Base-by-base conservation (phyloP, 2,888 invertebrate genomes). In the Leucophenga montana region DNA sequence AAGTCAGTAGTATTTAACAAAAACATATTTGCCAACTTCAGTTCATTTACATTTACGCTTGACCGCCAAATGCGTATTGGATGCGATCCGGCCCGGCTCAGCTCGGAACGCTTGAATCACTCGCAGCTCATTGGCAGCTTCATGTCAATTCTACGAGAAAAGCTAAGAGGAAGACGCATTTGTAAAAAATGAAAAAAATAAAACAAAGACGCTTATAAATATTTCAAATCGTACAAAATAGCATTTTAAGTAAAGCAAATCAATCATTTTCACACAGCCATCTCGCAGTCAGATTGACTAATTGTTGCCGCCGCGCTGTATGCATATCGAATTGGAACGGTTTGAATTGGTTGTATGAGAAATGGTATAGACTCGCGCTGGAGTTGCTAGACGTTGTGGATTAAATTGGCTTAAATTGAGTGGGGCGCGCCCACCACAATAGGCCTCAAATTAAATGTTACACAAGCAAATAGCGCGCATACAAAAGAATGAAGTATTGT, bases 221-320 rank as follows among this genome's bases (percentile, higher is more conserved):
- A 67, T 71, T 68, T 76, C 78, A 78, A 80, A 75, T 78, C 75
- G 71, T 69, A 75, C 74, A 67, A 81, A 84, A 81, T 81, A 72
- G 72, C 66, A 77, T 81, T 84, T 81, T 81, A 84, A 81, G 71
- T 78, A 76, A 78, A 81, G 74, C 68, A 77, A 82, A 81, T 81
- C 83, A 84, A 81, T 81, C 81, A 84, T 80, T 80, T 78, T 61
- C 61, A 39, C 39, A 39, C 39, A 39, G 44, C 16, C 16, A 27
- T 39, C 39, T 61, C 39, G 18, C 27, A 39, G 33, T 27, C 18
- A 61, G 61, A 61, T 61, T 61, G 61, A 61, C 61, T 61, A 61
- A 61, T 61, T 77, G 70, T 71, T 73, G 74, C 65, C 71, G 71
- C 66, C 75, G 46, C 22, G 14, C 39, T 44, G 16, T 44, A n/a